These are phyloP conservation scores for Castor canadensis DNA, from an alignment of 2,113 vertebrate species.

Conservation along the genomic window DNA sequence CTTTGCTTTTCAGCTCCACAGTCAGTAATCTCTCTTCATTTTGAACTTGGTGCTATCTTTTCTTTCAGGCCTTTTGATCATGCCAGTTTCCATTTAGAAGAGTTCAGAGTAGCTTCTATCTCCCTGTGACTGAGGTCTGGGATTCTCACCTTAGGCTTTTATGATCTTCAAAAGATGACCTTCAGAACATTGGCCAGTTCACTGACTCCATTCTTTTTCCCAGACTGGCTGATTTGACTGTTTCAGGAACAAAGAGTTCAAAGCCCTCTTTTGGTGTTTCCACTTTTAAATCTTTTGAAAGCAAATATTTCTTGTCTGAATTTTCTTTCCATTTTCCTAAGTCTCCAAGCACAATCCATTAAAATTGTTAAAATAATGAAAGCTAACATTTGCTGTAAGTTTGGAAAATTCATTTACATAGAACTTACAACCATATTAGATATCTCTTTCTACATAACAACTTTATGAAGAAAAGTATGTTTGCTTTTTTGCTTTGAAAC, in stretches of 20 bases:
- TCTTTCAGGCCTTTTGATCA: neutral
- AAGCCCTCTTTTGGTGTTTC: neutral
- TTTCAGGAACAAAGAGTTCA: neutral
- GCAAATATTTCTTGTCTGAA: neutral
- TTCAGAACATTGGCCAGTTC: neutral
- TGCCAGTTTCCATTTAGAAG: neutral
- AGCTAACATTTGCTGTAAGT: neutral
- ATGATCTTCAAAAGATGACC: neutral
- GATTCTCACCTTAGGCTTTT: neutral
- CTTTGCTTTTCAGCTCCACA: neutral
- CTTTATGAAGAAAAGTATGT: neutral
- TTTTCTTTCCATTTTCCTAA: neutral
- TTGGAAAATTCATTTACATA: neutral
- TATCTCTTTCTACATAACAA: neutral
- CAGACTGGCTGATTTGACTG: neutral
- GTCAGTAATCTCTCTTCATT: neutral
- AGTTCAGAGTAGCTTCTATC: neutral
- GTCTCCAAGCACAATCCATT: neutral
- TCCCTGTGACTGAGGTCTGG: neutral
- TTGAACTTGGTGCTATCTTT: neutral
- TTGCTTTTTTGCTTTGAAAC: constrained; percentile 36
- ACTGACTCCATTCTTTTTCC: neutral
- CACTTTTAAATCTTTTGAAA: constrained; percentile 1
- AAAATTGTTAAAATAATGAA: constrained; percentile 1
- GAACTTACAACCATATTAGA: neutral